Evolutionary conservation across 2,888 invertebrate species (phyloP), one percentile per base, ranked within the genome.

Genomic region (Iselma pallidipennis): DNA sequence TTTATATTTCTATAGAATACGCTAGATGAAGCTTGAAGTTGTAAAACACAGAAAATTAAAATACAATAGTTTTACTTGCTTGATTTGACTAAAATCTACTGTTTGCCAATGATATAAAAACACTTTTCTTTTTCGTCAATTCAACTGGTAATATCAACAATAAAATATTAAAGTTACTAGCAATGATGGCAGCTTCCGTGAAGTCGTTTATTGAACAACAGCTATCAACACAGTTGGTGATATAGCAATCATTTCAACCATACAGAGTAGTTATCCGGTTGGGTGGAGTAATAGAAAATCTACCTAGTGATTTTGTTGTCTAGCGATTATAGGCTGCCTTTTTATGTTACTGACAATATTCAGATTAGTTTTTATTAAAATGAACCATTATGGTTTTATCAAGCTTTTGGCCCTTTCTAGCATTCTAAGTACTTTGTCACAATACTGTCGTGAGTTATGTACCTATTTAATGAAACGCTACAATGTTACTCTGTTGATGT

Each of bases 151-250:
- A 45, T 23, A 45, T 16, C 21, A 42, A 45, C 23, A 45, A 45
- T 45, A 45, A 45, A 45, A 45, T 45, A 19, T 23, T 23, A 12
- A 23, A 12, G 12, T 4, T 23, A 21, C n/a, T n/a, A 45, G 23
- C 45, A 45, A 45, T 45, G 45, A 21, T 23, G 2, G 42, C 45
- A 23, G 45, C 45, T 45, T 45, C 45, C 45, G 45, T 45, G 45
- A 45, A 45, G 45, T 45, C 23, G 23, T 45, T 45, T 45, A 45
- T 45, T 45, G 23, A 45, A 45, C 45, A 45, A 45, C 45, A 19
- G 16, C 42, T 42, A 42, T 42, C 23, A 45, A 45, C 45, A 45
- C 45, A 45, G 45, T 45, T 23, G 45, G 45, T 45, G 45, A 42
- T 42, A 42, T 16, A 42, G 42, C 16, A 42, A 42, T 42, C 42